phyloP scores from a whole-genome alignment of 2,888 invertebrate genomes.

The Craniophora ligustri region DNA sequence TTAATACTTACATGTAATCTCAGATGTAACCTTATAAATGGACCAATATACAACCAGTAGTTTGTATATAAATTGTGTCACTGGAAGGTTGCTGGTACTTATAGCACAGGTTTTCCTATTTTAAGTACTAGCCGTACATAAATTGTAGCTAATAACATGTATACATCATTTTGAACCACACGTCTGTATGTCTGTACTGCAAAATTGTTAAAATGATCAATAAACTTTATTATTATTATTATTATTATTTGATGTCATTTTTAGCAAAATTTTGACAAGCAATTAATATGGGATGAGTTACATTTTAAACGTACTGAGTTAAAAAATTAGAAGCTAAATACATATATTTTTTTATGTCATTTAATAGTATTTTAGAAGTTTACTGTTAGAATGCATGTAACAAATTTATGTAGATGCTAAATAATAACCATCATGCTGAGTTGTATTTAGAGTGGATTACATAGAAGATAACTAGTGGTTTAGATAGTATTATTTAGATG shows the following conservation, averaged over 20 bases:
- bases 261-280: slow-evolving; percentile 4
- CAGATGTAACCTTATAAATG: too few relatives aligned
- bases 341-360: slow-evolving; percentile 9
- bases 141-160: too few relatives aligned
- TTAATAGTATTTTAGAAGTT: slow-evolving; percentile 9
- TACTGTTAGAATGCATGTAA: slow-evolving; percentile 4
- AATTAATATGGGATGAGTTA: slow-evolving; percentile 6
- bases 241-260: slow-evolving; percentile 3
- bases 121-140: too few relatives aligned
- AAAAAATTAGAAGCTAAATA: slow-evolving; percentile 4
- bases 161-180: too few relatives aligned
- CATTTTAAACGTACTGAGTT: slow-evolving; percentile 5
- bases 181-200: too few relatives aligned
- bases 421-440: slow-evolving; percentile 2
- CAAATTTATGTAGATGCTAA: slow-evolving; percentile 1
- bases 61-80: too few relatives aligned
- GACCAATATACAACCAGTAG: too few relatives aligned
- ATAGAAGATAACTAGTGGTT: slow-evolving; percentile 15
- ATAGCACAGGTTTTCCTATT: too few relatives aligned
- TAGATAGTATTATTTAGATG: slow-evolving; percentile 14
- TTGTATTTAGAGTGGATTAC: slow-evolving; percentile 11
- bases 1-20: too few relatives aligned
- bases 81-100: too few relatives aligned
- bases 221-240: too few relatives aligned
- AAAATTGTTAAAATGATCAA: too few relatives aligned